These are phyloP conservation scores for Hippolais icterina DNA, from an alignment of 2,113 vertebrate genomes.

Conservation along the genomic window DNA sequence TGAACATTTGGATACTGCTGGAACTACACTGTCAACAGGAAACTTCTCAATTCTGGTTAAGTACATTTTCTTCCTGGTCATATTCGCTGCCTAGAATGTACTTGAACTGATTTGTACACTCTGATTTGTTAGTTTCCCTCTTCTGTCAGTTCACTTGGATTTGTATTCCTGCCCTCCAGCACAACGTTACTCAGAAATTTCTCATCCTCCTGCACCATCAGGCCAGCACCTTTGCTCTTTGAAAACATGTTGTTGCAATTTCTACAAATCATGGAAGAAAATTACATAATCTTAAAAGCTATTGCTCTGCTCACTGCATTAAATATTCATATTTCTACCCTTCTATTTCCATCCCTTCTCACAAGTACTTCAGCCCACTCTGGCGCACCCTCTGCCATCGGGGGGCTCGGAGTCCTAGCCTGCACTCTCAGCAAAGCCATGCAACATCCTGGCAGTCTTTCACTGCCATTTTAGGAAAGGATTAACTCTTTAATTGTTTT, in stretches of 20 bases:
- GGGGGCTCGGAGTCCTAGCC: background rate
- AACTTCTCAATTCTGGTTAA: background rate
- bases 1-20: background rate
- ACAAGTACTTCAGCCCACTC: background rate
- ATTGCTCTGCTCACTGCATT: background rate
- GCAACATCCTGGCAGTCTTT: background rate
- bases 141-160: background rate
- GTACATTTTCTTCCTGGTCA: background rate
- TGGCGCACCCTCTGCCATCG: accelerated
- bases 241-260: background rate
- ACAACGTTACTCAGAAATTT: background rate
- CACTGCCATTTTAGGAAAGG: background rate
- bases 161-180: background rate
- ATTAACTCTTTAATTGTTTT: background rate
- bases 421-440: background rate
- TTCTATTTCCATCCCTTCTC: background rate
- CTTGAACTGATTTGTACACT: background rate
- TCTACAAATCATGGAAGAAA: background rate
- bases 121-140: background rate
- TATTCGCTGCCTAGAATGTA: background rate
- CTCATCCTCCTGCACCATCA: background rate
- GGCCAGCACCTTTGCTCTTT: background rate
- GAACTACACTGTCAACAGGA: background rate
- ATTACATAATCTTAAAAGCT: background rate
- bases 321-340: background rate